phyloP scores from a whole-genome alignment of 2,797 vertebrate genomes.

The Synaphobranchus kaupii region DNA sequence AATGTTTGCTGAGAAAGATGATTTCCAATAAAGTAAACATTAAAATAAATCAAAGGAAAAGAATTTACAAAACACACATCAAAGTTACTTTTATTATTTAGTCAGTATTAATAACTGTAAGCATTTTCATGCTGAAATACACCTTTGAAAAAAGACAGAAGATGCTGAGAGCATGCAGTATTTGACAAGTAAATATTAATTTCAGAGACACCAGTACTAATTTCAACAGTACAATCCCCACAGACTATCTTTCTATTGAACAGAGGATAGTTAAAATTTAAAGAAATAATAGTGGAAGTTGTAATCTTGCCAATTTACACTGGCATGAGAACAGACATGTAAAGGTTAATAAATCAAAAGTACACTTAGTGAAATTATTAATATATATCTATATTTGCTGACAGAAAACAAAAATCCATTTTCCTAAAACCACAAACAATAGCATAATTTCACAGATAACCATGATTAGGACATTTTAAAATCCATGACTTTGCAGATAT shows the following conservation, averaged over 20 bases:
- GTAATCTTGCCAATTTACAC: slow-evolving; percentile 39
- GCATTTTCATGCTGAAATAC: slow-evolving; percentile 73
- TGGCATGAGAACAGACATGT: slow-evolving; percentile 40
- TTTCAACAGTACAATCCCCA: slow-evolving; percentile 53
- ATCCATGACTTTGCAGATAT: slow-evolving; percentile 29
- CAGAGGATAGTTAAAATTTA: slow-evolving; percentile 28
- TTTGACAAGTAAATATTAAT: slow-evolving; percentile 54
- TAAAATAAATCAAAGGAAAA: slow-evolving; percentile 47
- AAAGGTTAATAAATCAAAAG: slow-evolving; percentile 58
- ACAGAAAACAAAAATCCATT: slow-evolving; percentile 42
- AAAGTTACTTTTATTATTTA: slow-evolving; percentile 73
- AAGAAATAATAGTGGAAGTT: slow-evolving; percentile 40
- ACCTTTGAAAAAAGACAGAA: slow-evolving; percentile 53
- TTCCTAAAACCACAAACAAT: slow-evolving; percentile 21
- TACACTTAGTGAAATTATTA: slow-evolving; percentile 71
- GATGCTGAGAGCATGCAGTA: slow-evolving; percentile 52
- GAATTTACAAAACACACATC: slow-evolving; percentile 69
- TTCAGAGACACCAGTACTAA: slow-evolving; percentile 49
- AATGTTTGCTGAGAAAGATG: slow-evolving; percentile 2
- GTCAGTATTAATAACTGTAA: slow-evolving; percentile 59
- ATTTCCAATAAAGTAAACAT: slow-evolving; percentile 24
- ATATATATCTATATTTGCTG: slow-evolving; percentile 65
- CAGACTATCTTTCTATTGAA: slow-evolving; percentile 43
- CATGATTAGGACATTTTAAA: slow-evolving; percentile 30
- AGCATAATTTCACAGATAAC: slow-evolving; percentile 28